A percentile compares a stretch with the other conserved stretches of the same genome.
These are phyloP conservation scores for Cephalopholis sonnerati DNA, from an alignment of 2,113 vertebrate genomes.

Conservation along the genomic window DNA sequence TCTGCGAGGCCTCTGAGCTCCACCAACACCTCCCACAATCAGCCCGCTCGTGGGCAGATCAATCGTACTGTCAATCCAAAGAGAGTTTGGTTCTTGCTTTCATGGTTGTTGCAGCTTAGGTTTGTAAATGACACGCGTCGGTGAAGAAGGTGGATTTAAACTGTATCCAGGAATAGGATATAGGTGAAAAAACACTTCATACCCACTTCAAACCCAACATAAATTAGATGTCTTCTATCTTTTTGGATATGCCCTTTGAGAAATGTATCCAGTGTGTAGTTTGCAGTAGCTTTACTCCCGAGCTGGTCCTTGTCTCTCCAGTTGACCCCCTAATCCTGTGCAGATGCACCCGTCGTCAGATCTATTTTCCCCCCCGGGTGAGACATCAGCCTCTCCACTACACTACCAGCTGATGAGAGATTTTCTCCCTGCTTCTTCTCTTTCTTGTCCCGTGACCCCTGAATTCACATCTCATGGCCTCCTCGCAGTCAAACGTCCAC, in stretches of 20 bases:
- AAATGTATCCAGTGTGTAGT: neutral
- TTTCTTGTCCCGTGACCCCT: slow-evolving; percentile 32
- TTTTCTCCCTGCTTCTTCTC: slow-evolving; percentile 42
- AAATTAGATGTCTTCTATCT: neutral
- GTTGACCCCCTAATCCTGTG: slow-evolving; percentile 35
- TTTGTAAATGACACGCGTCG: neutral
- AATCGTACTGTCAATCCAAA: neutral
- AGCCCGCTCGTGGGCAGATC: slow-evolving; percentile 20
- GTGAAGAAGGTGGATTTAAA: neutral
- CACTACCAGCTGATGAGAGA: slow-evolving; percentile 54
- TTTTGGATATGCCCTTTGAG: neutral
- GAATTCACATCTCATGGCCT: slow-evolving; percentile 26
- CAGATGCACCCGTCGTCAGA: slow-evolving; percentile 46
- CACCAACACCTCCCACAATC: neutral
- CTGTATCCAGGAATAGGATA: neutral
- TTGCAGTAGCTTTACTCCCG: slow-evolving; percentile 34
- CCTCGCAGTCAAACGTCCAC: slow-evolving; percentile 16
- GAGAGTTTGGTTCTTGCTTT: neutral
- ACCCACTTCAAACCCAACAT: no score
- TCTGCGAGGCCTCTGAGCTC: neutral
- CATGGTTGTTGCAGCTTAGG: neutral
- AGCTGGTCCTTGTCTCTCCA: slow-evolving; percentile 18
- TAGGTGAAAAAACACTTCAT: neutral
- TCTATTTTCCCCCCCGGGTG: slow-evolving; percentile 36
- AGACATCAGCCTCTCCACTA: slow-evolving; percentile 3